These are phyloP conservation scores for Babylonia areolata DNA, from an alignment of 1,140 invertebrate species.

Conservation along the genomic window DNA sequence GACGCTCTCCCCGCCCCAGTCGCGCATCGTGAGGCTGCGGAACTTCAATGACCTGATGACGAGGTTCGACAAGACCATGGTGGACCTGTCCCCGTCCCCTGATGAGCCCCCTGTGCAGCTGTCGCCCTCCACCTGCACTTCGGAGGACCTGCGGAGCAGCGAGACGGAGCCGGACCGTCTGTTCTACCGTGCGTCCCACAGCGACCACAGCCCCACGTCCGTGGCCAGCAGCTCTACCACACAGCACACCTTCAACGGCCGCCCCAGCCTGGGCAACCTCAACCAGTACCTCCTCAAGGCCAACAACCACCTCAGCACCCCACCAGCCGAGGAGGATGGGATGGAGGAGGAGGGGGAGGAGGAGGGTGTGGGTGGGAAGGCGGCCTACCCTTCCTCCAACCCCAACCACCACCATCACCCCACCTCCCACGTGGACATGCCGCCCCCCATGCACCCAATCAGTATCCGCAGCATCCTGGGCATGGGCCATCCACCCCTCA, in stretches of 20 bases:
- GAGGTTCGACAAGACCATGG: constrained; percentile 64
- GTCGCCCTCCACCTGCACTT: constrained; percentile 65
- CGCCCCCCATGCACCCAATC: constrained; percentile 69
- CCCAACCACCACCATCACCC: constrained; percentile 15
- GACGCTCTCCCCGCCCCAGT: constrained; percentile 65
- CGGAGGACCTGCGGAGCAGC: constrained; percentile 67
- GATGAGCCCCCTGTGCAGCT: constrained; percentile 66
- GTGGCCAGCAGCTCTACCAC: constrained; percentile 58
- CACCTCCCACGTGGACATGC: constrained; percentile 63
- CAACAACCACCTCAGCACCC: not conserved
- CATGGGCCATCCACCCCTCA: constrained; percentile 50
- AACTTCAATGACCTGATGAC: constrained; percentile 66
- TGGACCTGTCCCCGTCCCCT: constrained; percentile 70
- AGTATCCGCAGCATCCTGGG: constrained; percentile 66
- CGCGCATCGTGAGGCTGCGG: constrained; percentile 63
- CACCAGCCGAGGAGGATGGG: not conserved
- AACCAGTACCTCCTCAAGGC: constrained; percentile 64
- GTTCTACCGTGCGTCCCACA: constrained; percentile 55
- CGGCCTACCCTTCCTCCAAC: too few species aligned
- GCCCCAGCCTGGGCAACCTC: constrained; percentile 62
- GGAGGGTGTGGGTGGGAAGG: too few species aligned
- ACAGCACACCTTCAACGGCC: constrained; percentile 55
- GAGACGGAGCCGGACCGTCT: constrained; percentile 64
- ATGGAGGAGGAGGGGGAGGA: constrained; percentile 18
- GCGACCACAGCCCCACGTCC: constrained; percentile 65